Base-by-base conservation (phyloP, 2,888 invertebrate species). In the Heliconius ismenius region DNA sequence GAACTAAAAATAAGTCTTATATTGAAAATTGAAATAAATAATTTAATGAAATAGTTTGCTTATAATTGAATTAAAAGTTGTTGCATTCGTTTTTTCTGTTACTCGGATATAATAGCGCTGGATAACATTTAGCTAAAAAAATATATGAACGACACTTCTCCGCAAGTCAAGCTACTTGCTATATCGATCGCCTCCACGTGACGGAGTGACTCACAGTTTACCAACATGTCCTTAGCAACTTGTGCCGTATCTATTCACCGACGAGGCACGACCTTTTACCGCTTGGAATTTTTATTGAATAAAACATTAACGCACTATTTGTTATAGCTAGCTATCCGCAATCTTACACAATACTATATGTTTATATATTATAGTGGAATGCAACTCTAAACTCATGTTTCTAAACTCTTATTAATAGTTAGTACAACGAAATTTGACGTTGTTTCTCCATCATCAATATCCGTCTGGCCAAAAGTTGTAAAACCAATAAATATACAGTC, bases 251-350 rank as follows among this genome's bases (percentile, higher is more conserved):
- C 64, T 70, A 70, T 75, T 64, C 73, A 64, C 75, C 74, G 70
- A 76, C 70, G 68, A 49, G 77, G 75, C 76, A 68, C 74, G 75
- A 79, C 79, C 79, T 81, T 81, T 80, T 74, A 73, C 78, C 76
- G 80, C 72, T 74, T 76, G 78, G 78, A 76, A 79, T 80, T 79
- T 80, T 79, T 78, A 73, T 79, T 82, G 83, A 81, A 81, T 83
- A 79, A 80, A 80, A 82, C 79, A 81, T 81, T 54, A 72, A 78
- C 67, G n/a, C 74, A 67, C 64, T 74, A 68, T 67, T 76, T 73
- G 79, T 70, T 70, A 74, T 36, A 75, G 39, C 68, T 11, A 58
- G 62, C 65, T 65, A 75, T 70, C 76, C 70, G 70, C 79, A 74
- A 76, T 65, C 65, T 76, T 63, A 73, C 68, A 70, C 68, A 65